These are phyloP conservation scores for Crocuta crocuta DNA, from an alignment of 2,113 vertebrate species.

Conservation along the genomic window DNA sequence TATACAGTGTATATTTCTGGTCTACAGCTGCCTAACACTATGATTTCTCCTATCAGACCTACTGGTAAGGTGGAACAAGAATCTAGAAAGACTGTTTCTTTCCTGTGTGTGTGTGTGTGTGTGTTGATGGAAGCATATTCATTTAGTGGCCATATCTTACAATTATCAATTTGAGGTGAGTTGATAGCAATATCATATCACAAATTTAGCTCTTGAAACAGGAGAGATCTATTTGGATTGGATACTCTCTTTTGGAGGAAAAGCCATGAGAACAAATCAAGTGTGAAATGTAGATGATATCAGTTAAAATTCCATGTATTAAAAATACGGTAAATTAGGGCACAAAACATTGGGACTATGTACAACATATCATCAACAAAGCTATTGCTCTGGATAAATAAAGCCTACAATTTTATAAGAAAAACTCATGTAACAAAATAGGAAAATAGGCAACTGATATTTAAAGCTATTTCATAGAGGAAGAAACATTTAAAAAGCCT, in stretches of 20 bases:
- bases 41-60: background rate
- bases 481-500: background rate
- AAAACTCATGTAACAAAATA: background rate
- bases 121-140: background rate
- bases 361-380: background rate
- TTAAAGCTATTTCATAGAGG: slow-evolving; percentile 40
- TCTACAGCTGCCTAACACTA: background rate
- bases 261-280: background rate
- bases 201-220: background rate
- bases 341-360: background rate
- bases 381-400: background rate
- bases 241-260: background rate
- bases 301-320: background rate
- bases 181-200: background rate
- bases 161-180: background rate
- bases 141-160: background rate
- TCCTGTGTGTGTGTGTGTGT: background rate
- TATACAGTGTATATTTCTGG: background rate
- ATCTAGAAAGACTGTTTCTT: background rate
- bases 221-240: background rate
- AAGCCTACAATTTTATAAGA: background rate
- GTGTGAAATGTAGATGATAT: background rate
- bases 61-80: background rate
- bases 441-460: background rate
- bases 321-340: no score